phyloP scores from a whole-genome alignment of 2,113 vertebrate species.

The Planiliza haematocheilus region DNA sequence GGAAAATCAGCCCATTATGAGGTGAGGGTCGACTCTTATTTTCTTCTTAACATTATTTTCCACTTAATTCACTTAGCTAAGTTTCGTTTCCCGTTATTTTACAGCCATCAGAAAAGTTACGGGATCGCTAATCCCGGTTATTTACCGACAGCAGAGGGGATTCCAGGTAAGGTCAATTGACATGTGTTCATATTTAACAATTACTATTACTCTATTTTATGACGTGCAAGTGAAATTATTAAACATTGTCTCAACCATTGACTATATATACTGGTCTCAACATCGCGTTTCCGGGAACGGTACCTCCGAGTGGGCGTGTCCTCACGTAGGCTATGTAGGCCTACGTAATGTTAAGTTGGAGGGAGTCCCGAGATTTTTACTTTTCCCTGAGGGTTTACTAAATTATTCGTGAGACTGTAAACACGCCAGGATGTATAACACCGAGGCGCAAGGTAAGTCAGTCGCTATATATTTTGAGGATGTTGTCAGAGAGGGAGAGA shows the following conservation, averaged over 20 bases:
- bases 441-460: conserved; percentile 50
- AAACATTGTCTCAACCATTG: too few relatives aligned
- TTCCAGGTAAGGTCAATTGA: conserved; percentile 30
- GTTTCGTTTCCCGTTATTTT: conserved; percentile 51
- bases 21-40: conserved; percentile 15
- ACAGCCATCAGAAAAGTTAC: conserved; percentile 24
- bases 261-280: too few relatives aligned
- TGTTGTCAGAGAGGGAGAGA: neutral
- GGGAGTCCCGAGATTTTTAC: too few relatives aligned
- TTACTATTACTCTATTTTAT: neutral
- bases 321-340: too few relatives aligned
- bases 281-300: neutral
- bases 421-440: conserved; percentile 5
- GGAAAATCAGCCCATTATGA: conserved; percentile 43
- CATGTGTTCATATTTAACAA: neutral
- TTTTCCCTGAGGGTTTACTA: too few relatives aligned
- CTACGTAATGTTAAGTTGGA: too few relatives aligned
- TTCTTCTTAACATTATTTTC: too few relatives aligned
- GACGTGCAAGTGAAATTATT: too few relatives aligned
- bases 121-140: conserved; percentile 68
- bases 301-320: too few relatives aligned
- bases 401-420: neutral
- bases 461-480: neutral
- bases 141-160: neutral
- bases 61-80: neutral